Conservation (phyloP, 2,113 vertebrate genomes). For the Microtus pennsylvanicus region DNA sequence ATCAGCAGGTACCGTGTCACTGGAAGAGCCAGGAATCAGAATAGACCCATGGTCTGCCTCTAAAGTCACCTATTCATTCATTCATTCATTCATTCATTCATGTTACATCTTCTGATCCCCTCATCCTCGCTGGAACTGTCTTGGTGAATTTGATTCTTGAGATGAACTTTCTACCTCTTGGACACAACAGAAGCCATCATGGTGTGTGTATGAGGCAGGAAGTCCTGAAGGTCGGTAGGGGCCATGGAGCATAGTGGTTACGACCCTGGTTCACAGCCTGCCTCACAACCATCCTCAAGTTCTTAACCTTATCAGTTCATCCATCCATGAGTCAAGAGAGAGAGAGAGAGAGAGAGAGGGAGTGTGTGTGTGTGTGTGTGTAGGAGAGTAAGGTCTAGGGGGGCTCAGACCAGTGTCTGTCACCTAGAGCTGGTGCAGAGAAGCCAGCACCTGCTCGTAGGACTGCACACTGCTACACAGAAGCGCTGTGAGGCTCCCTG, state of each 20-base stretch:
- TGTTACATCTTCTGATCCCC: background rate
- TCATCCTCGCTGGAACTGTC: background rate
- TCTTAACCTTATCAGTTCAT: slow-evolving; percentile 29
- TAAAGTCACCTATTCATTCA: background rate
- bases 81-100: background rate
- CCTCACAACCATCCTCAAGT: background rate
- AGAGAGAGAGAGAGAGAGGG: too few relatives aligned
- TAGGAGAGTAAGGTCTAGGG: too few relatives aligned
- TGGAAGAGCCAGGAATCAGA: background rate
- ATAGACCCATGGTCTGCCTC: background rate
- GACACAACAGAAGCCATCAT: fast-evolving
- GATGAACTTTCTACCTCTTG: background rate
- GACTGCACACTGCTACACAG: fast-evolving
- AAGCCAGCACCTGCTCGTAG: background rate
- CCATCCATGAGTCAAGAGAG: background rate
- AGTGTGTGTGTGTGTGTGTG: too few relatives aligned
- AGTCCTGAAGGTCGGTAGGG: fast-evolving
- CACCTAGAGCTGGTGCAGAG: background rate
- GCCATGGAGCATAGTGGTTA: fast-evolving
- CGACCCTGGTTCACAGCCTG: background rate
- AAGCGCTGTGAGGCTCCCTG: background rate
- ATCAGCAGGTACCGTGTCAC: too few relatives aligned
- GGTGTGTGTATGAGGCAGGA: background rate
- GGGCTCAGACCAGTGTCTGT: background rate
- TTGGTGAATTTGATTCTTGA: background rate